Conservation (phyloP, 2,797 vertebrate species). For the Chelon labrosus region DNA sequence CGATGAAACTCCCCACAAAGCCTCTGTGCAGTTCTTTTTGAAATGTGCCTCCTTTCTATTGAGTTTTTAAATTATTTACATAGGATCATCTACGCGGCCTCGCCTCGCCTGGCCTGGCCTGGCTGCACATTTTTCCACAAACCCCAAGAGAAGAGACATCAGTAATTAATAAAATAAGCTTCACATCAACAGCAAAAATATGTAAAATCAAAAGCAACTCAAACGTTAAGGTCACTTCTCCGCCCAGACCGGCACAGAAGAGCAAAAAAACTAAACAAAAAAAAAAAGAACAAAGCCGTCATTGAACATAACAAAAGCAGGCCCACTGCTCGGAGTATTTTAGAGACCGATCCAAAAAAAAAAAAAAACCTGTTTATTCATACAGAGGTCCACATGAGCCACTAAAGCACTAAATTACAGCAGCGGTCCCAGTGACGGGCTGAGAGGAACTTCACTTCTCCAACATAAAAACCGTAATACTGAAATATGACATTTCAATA, state of each 20-base stretch:
- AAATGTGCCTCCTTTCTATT: conserved; percentile 32
- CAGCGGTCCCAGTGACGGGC: conserved; percentile 46
- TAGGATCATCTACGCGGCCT: conserved; percentile 29
- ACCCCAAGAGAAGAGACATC: conserved; percentile 22
- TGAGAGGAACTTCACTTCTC: conserved; percentile 20
- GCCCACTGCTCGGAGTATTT: conserved; percentile 3
- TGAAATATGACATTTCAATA: conserved; percentile 62
- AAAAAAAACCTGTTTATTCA: not conserved
- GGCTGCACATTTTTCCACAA: conserved; percentile 37
- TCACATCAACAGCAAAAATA: conserved; percentile 63
- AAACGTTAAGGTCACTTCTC: conserved; percentile 42
- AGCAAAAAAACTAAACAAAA: not conserved
- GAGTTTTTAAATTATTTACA: conserved; percentile 73
- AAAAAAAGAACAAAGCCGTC: conserved; percentile 9
- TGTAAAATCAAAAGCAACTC: conserved; percentile 63
- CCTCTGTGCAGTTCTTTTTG: conserved; percentile 25
- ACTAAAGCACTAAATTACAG: conserved; percentile 72
- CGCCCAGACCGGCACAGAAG: conserved; percentile 17
- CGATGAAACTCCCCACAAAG: conserved; percentile 35
- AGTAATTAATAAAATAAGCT: conserved; percentile 69
- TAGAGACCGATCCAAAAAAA: conserved; percentile 2
- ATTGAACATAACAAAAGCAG: not conserved
- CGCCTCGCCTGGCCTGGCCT: too few species aligned
- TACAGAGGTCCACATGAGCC: conserved; percentile 34
- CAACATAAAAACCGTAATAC: conserved; percentile 54